Conservation (phyloP, 2,888 invertebrate species). For the Sminthurides aquaticus region DNA sequence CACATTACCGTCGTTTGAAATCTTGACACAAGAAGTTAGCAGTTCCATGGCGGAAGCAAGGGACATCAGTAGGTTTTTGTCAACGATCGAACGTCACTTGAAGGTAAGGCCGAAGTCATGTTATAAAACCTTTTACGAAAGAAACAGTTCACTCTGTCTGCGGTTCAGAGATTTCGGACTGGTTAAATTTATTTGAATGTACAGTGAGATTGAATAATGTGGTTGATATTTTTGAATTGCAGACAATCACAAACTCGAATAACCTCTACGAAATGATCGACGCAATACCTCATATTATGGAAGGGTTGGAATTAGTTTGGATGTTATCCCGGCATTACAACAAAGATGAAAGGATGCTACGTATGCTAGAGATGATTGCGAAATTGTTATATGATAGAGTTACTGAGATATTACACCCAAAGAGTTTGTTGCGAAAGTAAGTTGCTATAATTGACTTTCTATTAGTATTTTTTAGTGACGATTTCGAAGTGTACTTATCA, state of each 20-base stretch:
- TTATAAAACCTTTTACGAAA: too few species aligned
- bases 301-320: constrained; percentile 84
- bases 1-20: constrained; percentile 55
- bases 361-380: constrained; percentile 71
- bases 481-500: background rate
- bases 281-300: constrained; percentile 68
- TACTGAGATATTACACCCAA: constrained; percentile 61
- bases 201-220: too few species aligned
- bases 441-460: constrained; percentile 41
- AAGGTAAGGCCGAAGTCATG: constrained; percentile 48
- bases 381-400: constrained; percentile 73
- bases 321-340: constrained; percentile 78
- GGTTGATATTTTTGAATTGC: constrained; percentile 18
- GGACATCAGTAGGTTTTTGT: constrained; percentile 70
- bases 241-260: constrained; percentile 63
- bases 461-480: constrained; percentile 2
- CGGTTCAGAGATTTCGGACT: too few species aligned
- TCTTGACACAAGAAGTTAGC: constrained; percentile 57
- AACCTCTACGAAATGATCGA: constrained; percentile 65
- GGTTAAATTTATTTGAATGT: too few species aligned
- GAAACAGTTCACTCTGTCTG: too few species aligned
- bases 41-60: constrained; percentile 63
- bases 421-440: constrained; percentile 65
- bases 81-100: constrained; percentile 66
- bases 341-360: constrained; percentile 76